Evolutionary conservation across 2,113 vertebrate species (phyloP), one percentile per base, ranked within the genome.

Genomic region (Sclerurus mexicanus): DNA sequence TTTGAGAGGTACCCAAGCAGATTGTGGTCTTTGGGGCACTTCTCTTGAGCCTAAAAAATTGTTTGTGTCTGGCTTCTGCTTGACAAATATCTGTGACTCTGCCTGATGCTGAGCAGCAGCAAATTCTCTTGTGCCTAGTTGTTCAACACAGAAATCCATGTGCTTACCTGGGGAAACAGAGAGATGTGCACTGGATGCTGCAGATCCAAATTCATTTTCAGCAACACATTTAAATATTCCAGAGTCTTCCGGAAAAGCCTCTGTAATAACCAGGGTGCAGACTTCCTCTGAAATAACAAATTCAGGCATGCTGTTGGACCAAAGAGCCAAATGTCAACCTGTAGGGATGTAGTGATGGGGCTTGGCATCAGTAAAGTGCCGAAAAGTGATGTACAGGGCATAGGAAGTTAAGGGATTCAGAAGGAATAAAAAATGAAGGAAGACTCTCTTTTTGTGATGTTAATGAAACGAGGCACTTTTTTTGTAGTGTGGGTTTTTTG

Each of bases 191-290:
- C 96, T 98, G 78, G 98, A 99, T 90, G 98, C 97, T 24, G 96
- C 98, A 4, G 97, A 97, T 23, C 99, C 99, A 82, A 97, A 98
- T 56, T 98, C 92, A 96, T 99, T 99, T 91, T 98, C 92, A 87
- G 98, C 98, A 85, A 98, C 95, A n/a, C 99, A 99, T 95, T 98
- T 98, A 95, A 99, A 99, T 83, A 98, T 88, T 58, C 99, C 99
- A 31, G 98, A 99, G 82, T 99, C 99, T 97, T 99, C 98, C 55
- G 98, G 99, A 85, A 98, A 98, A 69, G 98, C 98, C 97, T 99
- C 99, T 60, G 99, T 99, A 95, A 99, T 99, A 90, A 99, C 98
- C 87, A 99, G 97, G 18, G 98, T 99, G 67, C 99, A 99, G 87
- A 99, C 97, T 97, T 99, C 98, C 98, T 99, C 99, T 99, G 96